A percentile compares a stretch with the other conserved stretches of the same genome.
Evolutionary conservation across 2,113 vertebrate genomes (phyloP).

Genomic region (Eudyptes chrysolophus): DNA sequence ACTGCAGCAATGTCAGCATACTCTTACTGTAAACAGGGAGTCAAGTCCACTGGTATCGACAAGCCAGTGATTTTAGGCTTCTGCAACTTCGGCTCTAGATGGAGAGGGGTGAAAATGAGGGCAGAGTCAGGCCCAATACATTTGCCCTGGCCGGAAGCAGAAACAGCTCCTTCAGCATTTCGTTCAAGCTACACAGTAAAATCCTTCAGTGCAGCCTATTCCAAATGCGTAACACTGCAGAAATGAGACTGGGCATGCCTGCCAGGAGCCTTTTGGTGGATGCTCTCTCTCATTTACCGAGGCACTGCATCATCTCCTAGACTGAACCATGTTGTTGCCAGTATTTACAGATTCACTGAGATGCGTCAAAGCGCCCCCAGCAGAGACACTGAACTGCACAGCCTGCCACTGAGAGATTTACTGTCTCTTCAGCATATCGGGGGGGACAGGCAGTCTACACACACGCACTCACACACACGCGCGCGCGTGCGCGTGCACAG

Average conservation of each 20-base stretch:
- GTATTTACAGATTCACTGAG: neutral
- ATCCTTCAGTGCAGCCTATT: neutral
- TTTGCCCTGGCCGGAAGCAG: neutral
- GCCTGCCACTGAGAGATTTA: neutral
- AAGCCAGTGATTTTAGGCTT: neutral
- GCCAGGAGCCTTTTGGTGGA: neutral
- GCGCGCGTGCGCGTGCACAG: neutral
- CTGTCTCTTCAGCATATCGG: neutral
- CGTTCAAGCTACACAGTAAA: neutral
- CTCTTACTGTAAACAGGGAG: neutral
- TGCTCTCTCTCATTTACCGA: neutral
- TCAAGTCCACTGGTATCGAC: neutral
- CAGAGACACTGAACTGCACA: neutral
- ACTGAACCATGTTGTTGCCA: neutral
- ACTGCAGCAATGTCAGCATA: neutral
- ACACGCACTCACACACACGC: neutral
- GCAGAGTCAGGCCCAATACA: neutral
- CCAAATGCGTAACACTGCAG: neutral
- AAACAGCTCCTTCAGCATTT: neutral
- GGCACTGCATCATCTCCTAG: neutral
- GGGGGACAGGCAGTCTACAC: neutral
- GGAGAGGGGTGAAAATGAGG: neutral
- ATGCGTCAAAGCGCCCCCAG: neutral
- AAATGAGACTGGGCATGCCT: neutral
- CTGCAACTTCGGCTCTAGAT: neutral